Evolutionary conservation across 2,113 vertebrate genomes (phyloP).

Genomic region (Camelus dromedarius): DNA sequence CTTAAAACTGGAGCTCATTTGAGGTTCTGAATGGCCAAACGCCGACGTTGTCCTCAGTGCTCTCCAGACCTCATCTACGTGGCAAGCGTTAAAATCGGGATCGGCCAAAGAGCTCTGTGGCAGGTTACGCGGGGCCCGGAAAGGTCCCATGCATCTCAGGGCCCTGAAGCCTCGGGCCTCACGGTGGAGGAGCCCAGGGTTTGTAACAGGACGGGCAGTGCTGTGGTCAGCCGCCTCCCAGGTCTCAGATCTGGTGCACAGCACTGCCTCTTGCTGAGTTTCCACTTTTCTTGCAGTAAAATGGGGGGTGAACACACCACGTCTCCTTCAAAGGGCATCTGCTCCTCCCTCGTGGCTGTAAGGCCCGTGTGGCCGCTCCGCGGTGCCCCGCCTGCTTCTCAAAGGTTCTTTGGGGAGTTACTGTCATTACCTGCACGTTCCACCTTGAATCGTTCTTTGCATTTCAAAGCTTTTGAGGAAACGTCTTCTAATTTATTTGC

Average conservation of each 20-base stretch:
- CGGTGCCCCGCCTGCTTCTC: background rate
- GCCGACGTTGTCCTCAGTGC: background rate
- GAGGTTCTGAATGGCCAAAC: background rate
- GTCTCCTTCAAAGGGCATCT: accelerated
- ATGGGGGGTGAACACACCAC: too few species aligned
- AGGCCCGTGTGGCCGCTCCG: background rate
- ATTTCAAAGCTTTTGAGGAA: background rate
- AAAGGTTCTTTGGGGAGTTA: background rate
- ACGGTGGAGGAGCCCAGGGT: background rate
- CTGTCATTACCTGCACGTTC: background rate
- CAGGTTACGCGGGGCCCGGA: too few species aligned
- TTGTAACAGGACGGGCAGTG: too few species aligned
- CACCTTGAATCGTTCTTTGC: background rate
- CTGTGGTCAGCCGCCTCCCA: accelerated
- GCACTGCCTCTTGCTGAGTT: accelerated
- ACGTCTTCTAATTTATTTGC: background rate
- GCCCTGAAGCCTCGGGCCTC: background rate
- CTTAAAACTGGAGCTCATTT: background rate
- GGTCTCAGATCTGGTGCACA: accelerated
- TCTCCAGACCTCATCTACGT: background rate
- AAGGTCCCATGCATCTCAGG: background rate
- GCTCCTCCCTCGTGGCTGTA: background rate
- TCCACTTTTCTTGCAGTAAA: background rate
- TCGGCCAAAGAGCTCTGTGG: background rate
- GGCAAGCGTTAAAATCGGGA: background rate